phyloP scores from a whole-genome alignment of 1,140 invertebrate genomes.

The Thaumatotibia leucotreta region DNA sequence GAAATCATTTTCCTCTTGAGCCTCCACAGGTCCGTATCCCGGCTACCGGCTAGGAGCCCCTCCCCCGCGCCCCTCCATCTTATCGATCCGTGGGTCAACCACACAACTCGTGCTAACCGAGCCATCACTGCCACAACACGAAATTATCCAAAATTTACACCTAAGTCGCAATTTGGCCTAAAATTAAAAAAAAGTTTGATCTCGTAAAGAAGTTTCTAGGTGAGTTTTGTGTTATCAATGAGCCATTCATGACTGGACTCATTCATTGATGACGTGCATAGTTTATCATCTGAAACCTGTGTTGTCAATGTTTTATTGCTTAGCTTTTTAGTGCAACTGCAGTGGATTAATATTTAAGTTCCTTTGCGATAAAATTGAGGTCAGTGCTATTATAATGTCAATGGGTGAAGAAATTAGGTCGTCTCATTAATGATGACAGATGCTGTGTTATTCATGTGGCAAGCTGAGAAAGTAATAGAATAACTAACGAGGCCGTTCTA shows the following conservation, averaged over 20 bases:
- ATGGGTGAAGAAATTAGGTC: constrained; percentile 44
- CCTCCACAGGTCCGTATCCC: constrained; percentile 29
- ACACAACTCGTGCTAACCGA: constrained; percentile 59
- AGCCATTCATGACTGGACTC: constrained; percentile 28
- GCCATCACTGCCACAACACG: constrained; percentile 47
- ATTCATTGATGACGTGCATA: constrained; percentile 47
- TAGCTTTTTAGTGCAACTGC: neutral
- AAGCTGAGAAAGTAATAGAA: neutral
- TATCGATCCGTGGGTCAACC: constrained; percentile 56
- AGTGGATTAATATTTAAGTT: constrained; percentile 9
- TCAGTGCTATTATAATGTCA: constrained; percentile 14
- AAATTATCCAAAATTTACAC: constrained; percentile 32
- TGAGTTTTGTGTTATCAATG: constrained; percentile 33
- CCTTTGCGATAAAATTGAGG: constrained; percentile 7
- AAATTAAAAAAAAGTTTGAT: constrained; percentile 12
- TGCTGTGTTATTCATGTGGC: neutral
- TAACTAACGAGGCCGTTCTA: neutral
- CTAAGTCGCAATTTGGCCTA: constrained; percentile 30
- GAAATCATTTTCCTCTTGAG: constrained; percentile 33
- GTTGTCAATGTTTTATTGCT: constrained; percentile 5
- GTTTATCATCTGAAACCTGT: constrained; percentile 27
- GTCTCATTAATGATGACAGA: constrained; percentile 5
- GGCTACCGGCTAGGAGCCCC: constrained; percentile 49
- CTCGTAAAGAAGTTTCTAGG: constrained; percentile 22
- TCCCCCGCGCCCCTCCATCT: constrained; percentile 25